Conservation (phyloP, 2,113 vertebrate species). For the Heterochromis multidens region DNA sequence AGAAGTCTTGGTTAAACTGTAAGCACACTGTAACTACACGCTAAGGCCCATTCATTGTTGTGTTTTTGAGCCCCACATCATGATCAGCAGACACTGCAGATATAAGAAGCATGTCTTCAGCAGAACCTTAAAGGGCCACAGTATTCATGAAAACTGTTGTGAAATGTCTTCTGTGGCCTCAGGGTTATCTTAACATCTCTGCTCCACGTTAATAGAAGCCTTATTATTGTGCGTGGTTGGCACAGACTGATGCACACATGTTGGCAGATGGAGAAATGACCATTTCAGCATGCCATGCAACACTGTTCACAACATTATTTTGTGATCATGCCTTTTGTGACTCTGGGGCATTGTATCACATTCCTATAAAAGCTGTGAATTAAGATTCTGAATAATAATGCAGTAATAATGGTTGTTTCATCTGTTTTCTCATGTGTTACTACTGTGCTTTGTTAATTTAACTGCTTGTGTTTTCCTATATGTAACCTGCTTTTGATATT, state of each 20-base stretch:
- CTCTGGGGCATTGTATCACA: not conserved
- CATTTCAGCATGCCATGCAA: not conserved
- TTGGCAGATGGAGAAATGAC: not conserved
- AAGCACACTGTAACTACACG: not conserved
- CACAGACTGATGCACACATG: not conserved
- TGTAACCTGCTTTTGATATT: too few species aligned
- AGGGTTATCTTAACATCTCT: not conserved
- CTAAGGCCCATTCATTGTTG: conserved; percentile 7
- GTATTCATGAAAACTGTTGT: not conserved
- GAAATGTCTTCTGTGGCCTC: not conserved
- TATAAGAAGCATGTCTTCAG: not conserved
- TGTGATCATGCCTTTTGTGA: not conserved
- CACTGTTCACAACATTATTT: not conserved
- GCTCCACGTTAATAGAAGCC: not conserved
- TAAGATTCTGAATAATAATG: not conserved
- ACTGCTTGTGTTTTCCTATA: not conserved
- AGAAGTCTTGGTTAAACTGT: not conserved
- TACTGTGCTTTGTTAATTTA: not conserved
- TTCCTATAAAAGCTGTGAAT: not conserved
- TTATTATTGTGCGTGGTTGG: not conserved
- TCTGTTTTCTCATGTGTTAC: not conserved
- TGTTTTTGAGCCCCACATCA: not conserved
- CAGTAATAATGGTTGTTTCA: not conserved
- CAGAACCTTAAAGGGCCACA: not conserved
- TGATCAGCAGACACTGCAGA: not conserved